Conservation (phyloP, 2,888 invertebrate species). For the Cheiracanthium punctorium region DNA sequence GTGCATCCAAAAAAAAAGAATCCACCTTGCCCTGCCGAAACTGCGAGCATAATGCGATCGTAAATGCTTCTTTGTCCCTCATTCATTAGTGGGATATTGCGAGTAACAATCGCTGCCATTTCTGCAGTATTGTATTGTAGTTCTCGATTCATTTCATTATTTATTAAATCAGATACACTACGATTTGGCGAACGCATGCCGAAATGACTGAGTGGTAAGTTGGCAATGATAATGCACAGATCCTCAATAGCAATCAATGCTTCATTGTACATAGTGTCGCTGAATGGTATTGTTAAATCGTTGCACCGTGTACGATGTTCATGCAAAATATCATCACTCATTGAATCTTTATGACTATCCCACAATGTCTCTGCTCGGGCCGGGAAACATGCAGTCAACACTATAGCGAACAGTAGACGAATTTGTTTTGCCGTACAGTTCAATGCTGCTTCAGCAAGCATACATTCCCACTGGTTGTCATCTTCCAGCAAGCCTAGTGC, state of each 20-base stretch:
- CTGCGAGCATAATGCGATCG: not conserved
- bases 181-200: constrained; percentile 28
- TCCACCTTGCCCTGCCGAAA: not conserved
- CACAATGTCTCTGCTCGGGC: too few relatives aligned
- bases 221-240: constrained; percentile 39
- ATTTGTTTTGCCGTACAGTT: too few relatives aligned
- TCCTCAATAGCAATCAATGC: constrained; percentile 50
- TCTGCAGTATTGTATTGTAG: constrained; percentile 69
- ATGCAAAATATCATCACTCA: constrained; percentile 19
- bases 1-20: not conserved
- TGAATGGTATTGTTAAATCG: constrained; percentile 40
- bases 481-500: too few relatives aligned
- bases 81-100: not conserved
- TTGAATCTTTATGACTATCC: too few relatives aligned
- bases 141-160: constrained; percentile 9
- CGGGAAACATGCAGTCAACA: too few relatives aligned
- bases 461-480: too few relatives aligned
- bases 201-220: not conserved
- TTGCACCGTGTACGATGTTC: constrained; percentile 39
- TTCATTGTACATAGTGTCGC: constrained; percentile 45
- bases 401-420: too few relatives aligned
- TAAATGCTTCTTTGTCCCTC: not conserved
- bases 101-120: not conserved
- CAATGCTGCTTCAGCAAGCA: too few relatives aligned
- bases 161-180: constrained; percentile 28